Evolutionary conservation across 2,888 invertebrate species (phyloP).

Genomic region (Apamea anceps): DNA sequence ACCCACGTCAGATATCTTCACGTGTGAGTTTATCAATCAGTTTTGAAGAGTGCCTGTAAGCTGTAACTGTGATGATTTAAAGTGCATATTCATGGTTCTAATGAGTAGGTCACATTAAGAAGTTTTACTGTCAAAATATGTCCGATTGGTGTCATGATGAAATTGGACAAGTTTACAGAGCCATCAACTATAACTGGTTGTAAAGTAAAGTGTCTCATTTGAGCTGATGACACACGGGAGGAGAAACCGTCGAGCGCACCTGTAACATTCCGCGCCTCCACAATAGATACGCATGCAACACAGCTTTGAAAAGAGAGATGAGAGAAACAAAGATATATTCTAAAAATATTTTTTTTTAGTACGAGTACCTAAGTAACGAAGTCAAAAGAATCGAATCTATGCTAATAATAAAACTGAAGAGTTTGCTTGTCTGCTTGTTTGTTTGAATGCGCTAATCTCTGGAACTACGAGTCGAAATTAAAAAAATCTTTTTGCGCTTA

Average conservation of each 20-base stretch:
- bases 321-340: constrained; percentile 12
- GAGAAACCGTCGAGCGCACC: constrained; percentile 52
- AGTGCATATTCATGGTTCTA: constrained; percentile 47
- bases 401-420: too few relatives aligned
- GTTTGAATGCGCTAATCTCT: too few relatives aligned
- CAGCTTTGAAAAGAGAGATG: background rate
- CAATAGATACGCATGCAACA: background rate
- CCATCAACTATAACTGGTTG: constrained; percentile 78
- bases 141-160: constrained; percentile 76
- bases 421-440: too few relatives aligned
- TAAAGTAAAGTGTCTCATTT: constrained; percentile 69
- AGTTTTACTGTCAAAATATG: constrained; percentile 70
- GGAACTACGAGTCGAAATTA: too few relatives aligned
- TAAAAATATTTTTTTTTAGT: background rate
- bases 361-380: constrained; percentile 10
- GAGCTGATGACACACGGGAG: constrained; percentile 66
- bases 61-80: constrained; percentile 9
- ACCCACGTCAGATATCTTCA: constrained; percentile 25
- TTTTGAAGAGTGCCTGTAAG: constrained; percentile 6
- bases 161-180: constrained; percentile 75
- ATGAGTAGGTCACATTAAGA: constrained; percentile 49
- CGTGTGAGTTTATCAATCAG: constrained; percentile 33
- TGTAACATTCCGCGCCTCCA: constrained; percentile 23
- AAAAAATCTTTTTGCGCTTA: too few relatives aligned
- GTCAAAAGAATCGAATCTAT: constrained; percentile 24